Evolutionary conservation across 2,797 vertebrate species (phyloP), one percentile per base, ranked within the genome.

Genomic region (Geotrypetes seraphini): DNA sequence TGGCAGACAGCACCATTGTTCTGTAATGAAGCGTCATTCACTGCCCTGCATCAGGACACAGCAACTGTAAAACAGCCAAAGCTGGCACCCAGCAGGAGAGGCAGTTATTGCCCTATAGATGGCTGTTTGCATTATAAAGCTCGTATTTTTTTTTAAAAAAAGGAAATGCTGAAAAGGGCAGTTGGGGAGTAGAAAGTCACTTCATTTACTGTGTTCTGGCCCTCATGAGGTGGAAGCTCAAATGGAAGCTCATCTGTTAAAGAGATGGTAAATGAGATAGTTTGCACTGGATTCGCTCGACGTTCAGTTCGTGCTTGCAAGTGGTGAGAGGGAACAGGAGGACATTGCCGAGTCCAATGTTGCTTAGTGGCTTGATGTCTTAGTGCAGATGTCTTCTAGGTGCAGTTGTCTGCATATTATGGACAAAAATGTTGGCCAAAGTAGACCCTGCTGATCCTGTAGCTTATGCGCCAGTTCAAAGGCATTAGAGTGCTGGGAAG

Each of bases 1-100:
- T 84, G 82, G 81, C 81, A 83, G 77, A 75, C 69, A 76, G 60
- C 72, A 71, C 75, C 79, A 82, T 83, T 85, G 80, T 81, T 79
- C 75, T 62, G 71, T 80, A 78, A 81, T 78, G 78, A 83, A 78
- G 77, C 73, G 79, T 73, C 75, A 67, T 74, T 78, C 71, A 66
- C 67, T 69, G 72, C 63, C 79, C 75, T 73, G 64, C 75, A 67
- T 71, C 71, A 79, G 71, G 77, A 74, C 75, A 62, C 60, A 50
- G 71, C 7, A 69, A 75, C 69, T 43, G 71, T 66, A 67, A 35
- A 46, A 66, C 27, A 38, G 73, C 44, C 73, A 69, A 62, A 39
- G 43, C 64, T 59, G 39, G 57, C 37, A 74, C 73, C 61, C 71
- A 74, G 69, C 60, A 78, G 61, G 68, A 50, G 16, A 56, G 63